phyloP scores from a whole-genome alignment of 2,888 invertebrate genomes.

The Polyploca ridens region DNA sequence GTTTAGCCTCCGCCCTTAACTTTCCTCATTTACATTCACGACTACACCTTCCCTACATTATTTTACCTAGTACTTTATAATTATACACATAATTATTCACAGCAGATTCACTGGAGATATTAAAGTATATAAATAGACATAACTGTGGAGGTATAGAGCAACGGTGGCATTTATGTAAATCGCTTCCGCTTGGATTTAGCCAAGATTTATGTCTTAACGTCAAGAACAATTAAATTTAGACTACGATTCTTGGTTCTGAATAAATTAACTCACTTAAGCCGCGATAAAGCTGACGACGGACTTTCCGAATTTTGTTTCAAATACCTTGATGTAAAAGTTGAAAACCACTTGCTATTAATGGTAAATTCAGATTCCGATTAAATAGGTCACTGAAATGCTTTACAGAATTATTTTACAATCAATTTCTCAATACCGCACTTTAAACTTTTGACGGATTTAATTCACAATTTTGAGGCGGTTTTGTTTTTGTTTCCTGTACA shows the following conservation, averaged over 20 bases:
- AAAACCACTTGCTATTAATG: conserved; percentile 1
- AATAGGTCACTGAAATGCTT: background rate
- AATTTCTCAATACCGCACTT: background rate
- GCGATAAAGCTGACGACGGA: conserved; percentile 36
- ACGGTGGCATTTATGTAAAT: conserved; percentile 78
- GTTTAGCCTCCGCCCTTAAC: conserved; percentile 3
- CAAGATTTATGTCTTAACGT: conserved; percentile 74
- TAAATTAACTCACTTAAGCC: conserved; percentile 68
- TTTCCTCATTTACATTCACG: conserved; percentile 1
- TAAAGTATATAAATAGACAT: conserved; percentile 44
- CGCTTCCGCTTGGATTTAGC: conserved; percentile 75
- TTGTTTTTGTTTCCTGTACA: too few species aligned
- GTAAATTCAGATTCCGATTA: background rate
- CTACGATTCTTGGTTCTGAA: conserved; percentile 64
- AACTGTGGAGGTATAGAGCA: conserved; percentile 64
- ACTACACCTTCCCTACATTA: background rate
- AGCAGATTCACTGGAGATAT: conserved; percentile 16
- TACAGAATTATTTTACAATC: background rate
- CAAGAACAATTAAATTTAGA: conserved; percentile 80
- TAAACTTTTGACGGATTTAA: background rate
- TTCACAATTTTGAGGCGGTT: too few species aligned
- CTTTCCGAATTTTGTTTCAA: conserved; percentile 32
- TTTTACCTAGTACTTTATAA: conserved; percentile 7
- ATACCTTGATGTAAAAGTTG: conserved; percentile 18
- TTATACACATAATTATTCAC: conserved; percentile 15